These are phyloP conservation scores for Cancer borealis DNA, from an alignment of 2,888 invertebrate species.

Conservation along the genomic window DNA sequence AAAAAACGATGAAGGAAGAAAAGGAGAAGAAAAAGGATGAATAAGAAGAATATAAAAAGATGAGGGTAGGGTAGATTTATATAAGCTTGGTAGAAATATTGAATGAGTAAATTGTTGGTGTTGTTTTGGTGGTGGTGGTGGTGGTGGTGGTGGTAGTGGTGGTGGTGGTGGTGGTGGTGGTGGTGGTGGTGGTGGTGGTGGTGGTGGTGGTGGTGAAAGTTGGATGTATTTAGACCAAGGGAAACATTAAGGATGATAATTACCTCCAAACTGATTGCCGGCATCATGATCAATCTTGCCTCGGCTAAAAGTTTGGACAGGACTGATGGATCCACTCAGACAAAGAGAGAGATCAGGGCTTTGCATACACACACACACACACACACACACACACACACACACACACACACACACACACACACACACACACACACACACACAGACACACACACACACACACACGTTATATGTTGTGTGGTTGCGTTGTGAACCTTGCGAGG, in stretches of 20 bases:
- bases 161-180: background rate
- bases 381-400: background rate
- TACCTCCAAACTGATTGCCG: conserved; percentile 9
- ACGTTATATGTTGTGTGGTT: background rate
- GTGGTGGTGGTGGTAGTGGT: background rate
- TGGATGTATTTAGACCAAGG: background rate
- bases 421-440: background rate
- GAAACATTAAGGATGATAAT: conserved; percentile 24
- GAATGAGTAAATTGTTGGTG: background rate
- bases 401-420: too few species aligned
- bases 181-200: background rate
- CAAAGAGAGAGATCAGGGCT: background rate
- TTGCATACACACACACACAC: background rate
- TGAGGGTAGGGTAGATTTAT: background rate
- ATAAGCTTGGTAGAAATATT: background rate
- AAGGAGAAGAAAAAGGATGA: background rate
- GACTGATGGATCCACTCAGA: background rate
- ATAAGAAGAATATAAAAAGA: conserved; percentile 4
- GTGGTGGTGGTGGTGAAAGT: background rate
- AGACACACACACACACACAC: background rate
- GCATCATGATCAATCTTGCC: conserved; percentile 18
- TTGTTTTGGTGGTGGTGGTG: background rate
- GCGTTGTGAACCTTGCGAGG: background rate
- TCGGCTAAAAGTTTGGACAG: conserved; percentile 38
- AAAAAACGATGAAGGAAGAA: background rate